Evolutionary conservation across 2,113 vertebrate species (phyloP).

Genomic region (Sinocyclocheilus rhinocerous): DNA sequence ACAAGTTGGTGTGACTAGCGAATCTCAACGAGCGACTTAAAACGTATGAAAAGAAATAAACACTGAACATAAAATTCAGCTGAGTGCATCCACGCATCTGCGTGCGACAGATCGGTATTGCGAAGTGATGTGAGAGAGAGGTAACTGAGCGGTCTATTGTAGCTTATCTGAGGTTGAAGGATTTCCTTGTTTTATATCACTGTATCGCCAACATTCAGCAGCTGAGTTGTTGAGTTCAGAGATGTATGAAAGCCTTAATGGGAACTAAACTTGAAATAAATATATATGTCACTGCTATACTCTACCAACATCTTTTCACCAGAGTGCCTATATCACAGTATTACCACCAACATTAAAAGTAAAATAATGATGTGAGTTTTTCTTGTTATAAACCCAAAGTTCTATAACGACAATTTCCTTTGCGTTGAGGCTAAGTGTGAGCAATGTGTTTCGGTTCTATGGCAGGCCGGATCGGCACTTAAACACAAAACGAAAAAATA

Average conservation of each 20-base stretch:
- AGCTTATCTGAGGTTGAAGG: conserved; percentile 77
- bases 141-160: conserved; percentile 75
- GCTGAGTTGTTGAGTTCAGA: conserved; percentile 51
- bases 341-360: not conserved
- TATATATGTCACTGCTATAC: conserved; percentile 28
- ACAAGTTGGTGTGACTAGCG: conserved; percentile 50
- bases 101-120: conserved; percentile 72
- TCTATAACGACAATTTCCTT: not conserved
- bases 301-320: not conserved
- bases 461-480: conserved; percentile 55
- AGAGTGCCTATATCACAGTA: conserved; percentile 45
- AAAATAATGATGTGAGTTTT: not conserved
- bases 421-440: conserved; percentile 17
- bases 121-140: conserved; percentile 75
- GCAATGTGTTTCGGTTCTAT: conserved; percentile 25
- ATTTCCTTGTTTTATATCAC: conserved; percentile 48
- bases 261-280: conserved; percentile 35
- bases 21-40: conserved; percentile 33
- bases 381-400: not conserved
- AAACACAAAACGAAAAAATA: conserved; percentile 30
- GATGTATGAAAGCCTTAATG: conserved; percentile 37
- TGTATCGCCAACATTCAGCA: conserved; percentile 56
- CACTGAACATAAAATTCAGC: conserved; percentile 47
- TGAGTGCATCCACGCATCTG: conserved; percentile 66
- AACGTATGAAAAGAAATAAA: conserved; percentile 42